Evolutionary conservation across 2,113 vertebrate species (phyloP), one percentile per base, ranked within the genome.

Genomic region (Syngnathoides biaculeatus): DNA sequence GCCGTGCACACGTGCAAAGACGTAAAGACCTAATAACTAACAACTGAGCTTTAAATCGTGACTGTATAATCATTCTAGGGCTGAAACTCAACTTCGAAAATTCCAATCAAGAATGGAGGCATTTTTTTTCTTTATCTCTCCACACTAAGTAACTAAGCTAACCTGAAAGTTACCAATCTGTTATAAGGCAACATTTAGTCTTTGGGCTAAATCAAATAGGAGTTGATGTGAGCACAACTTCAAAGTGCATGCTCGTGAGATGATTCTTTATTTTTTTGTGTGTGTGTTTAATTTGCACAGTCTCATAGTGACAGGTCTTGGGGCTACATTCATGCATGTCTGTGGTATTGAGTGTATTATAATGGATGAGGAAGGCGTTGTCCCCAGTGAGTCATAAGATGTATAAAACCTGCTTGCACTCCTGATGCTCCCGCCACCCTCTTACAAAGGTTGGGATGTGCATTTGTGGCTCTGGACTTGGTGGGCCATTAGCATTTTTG

Each of bases 321-420:
- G 57, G 64, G 55, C 14, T 0, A 35, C 59, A 61, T 53, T 63
- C 48, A 35, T 57, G 68, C 72, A 59, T 84, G 88, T 88, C 87
- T 86, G 8, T 65, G 75, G 73, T 68, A 69, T 64, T 56, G n/a
- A 73, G 70, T 64, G 65, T 73, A 84, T 73, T 83, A 75, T 89
- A 88, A 88, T 89, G 87, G 88, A 91, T 86, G 89, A 87, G 90
- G 72, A 67, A 48, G 35, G 65, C 68, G 47, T 68, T 50, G 62
- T 87, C 86, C 87, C 88, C 67, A 67, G 86, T 87, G 87, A 58
- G 64, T 45, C 57, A 61, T 11, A 2, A 27, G 47, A 72, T 85
- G 77, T 90, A 92, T 90, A 90, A 91, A 89, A 75, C 75, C 75
- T 66, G 71, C n/a, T 43, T 17, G 60, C 60, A 24, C 60, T 43